Base-by-base conservation (phyloP, 2,797 vertebrate species). In the Amblyopsis hoosieri region DNA sequence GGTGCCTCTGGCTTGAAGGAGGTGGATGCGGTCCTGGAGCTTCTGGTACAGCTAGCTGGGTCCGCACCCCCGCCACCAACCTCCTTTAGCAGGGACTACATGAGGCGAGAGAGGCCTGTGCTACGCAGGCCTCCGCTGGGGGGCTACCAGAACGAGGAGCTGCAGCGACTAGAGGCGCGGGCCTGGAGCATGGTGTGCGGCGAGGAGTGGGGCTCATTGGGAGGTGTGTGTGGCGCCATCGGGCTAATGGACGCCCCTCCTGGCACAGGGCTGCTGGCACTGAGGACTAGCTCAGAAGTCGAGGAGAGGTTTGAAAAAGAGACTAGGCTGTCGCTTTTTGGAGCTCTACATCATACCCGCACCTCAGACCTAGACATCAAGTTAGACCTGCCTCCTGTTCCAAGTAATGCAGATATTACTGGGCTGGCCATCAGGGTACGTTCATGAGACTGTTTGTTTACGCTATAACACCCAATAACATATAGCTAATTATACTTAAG, bases 231-330 rank as follows among this genome's bases (percentile, higher is more conserved):
- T 4, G 90, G 89, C 52, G 91, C 92, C 0, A 91, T 96, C 29
- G 90, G 90, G 60, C 67, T 97, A 56, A 96, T 98, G 95, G 95
- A 96, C 62, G 94, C 95, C 13, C 86, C 89, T 0, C 98, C 97
- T 0, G 91, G 70, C 80, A 94, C 83, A 74, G 95, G 95, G 0
- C 90, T 99, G 48, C 83, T 93, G 45, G 80, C 91, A 13, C 90
- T 95, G 73, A 92, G 91, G 0, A 90, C 87, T 45, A 91, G 87
- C 56, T 69, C 76, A 0, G 89, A 93, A 11, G 77, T 69, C 0
- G 96, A 97, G 81, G 96, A 98, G 89, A 93, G 60, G 69, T 97
- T 98, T 87, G 95, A 98, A 67, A 95, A 89, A 12, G 96, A 98
- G 54, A 98, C 97, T 0, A 91, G 95, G 0, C 76, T 94, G 80